These are phyloP conservation scores for Trinorchestia longiramus DNA, from an alignment of 1,140 invertebrate species.

Conservation along the genomic window DNA sequence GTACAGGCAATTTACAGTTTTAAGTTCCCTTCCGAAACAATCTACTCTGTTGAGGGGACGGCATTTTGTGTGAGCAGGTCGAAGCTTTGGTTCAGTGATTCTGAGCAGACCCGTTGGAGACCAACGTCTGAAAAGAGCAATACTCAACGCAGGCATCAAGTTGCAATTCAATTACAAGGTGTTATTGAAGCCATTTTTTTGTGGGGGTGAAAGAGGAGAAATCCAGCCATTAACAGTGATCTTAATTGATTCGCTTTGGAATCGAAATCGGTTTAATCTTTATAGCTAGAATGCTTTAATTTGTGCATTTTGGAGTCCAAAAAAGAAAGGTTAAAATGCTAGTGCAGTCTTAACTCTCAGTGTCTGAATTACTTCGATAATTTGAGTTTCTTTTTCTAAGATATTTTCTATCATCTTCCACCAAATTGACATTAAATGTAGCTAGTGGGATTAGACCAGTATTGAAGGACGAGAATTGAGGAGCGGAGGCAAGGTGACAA, in stretches of 20 bases:
- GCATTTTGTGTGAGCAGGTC: not conserved
- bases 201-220: not conserved
- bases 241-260: not conserved
- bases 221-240: not conserved
- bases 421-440: too few relatives aligned
- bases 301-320: too few relatives aligned
- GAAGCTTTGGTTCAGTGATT: conserved; percentile 20
- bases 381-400: too few relatives aligned
- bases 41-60: not conserved
- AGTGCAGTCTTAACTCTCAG: too few relatives aligned
- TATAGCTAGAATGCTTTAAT: too few relatives aligned
- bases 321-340: too few relatives aligned
- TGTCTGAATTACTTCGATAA: too few relatives aligned
- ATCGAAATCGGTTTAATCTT: too few relatives aligned
- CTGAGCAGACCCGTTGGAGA: not conserved
- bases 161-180: not conserved
- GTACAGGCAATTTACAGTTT: not conserved
- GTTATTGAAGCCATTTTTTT: not conserved
- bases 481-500: not conserved
- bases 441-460: too few relatives aligned
- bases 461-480: not conserved
- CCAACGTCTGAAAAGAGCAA: not conserved
- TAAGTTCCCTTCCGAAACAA: not conserved
- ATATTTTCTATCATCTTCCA: too few relatives aligned
- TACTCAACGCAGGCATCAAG: not conserved